Evolutionary conservation across 1,140 invertebrate genomes (phyloP), one percentile per base, ranked within the genome.

Genomic region (Matsumurasca onukii): DNA sequence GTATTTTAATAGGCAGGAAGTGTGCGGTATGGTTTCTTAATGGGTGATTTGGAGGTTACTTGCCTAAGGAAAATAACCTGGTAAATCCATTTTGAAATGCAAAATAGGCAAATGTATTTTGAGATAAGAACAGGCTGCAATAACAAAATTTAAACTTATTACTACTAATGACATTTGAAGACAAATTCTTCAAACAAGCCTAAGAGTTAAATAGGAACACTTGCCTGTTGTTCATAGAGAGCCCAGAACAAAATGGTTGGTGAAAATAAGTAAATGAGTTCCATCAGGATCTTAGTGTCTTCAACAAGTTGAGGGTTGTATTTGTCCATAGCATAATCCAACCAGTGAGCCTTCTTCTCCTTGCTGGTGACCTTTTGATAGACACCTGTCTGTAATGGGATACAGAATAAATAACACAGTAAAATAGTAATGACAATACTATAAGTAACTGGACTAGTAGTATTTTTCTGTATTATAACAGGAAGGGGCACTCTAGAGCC

Each of bases 231-330:
- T 77, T 94, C 91, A 74, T 89, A 89, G 0, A 98, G 80, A 0
- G 94, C 88, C 95, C 95, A 97, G 78, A 95, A 98, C 1, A 97
- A 77, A 5, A 94, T 94, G 1, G 96, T 75, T 0, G 94, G 93
- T 27, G 93, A 76, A 77, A 92, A 97, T 20, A 97, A 78, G 45
- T 88, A 80, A 0, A 96, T 76, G 3, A 97, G 86, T 55, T 84
- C 83, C 0, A 95, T 74, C 0, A 91, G 80, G 9, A 83, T 79
- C 77, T 93, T 94, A 1, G 94, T 85, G 73, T 97, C 94, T 5
- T 81, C 77, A 52, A 97, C 87, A 70, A 92, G 81, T 25, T 81
- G 77, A 48, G 77, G 71, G 31, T 89, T 88, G 77, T 86, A 96
- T 71, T 83, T 83, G 57, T 87, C 86, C 55, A 87, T 83, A 0